phyloP scores from a whole-genome alignment of 2,113 vertebrate genomes.

The Egretta garzetta region DNA sequence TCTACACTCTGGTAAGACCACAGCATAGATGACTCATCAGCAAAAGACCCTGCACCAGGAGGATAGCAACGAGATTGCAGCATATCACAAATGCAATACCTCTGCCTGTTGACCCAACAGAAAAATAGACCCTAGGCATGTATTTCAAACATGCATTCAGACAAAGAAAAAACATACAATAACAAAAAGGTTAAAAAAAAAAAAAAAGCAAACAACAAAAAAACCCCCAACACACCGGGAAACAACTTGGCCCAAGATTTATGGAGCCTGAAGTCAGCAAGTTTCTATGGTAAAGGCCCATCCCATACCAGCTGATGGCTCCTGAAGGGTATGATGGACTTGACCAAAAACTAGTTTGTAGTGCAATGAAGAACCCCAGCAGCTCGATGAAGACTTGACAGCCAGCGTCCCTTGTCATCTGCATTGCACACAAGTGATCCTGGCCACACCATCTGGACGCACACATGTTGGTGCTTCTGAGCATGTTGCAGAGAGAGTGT shows the following conservation, averaged over 20 bases:
- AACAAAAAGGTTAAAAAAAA: neutral
- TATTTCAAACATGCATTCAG: neutral
- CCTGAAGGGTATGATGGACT: neutral
- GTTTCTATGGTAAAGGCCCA: neutral
- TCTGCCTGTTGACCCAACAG: neutral
- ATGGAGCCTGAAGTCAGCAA: neutral
- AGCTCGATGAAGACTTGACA: fast-evolving
- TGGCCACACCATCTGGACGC: neutral
- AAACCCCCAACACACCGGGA: neutral
- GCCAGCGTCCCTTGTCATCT: neutral
- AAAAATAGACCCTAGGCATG: neutral
- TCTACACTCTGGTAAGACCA: neutral
- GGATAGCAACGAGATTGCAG: neutral
- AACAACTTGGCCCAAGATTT: neutral
- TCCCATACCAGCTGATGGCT: neutral
- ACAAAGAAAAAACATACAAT: neutral
- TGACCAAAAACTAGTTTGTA: neutral
- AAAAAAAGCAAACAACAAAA: neutral
- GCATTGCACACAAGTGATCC: neutral
- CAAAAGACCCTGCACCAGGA: neutral
- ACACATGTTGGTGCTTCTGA: neutral
- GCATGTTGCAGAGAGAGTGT: fast-evolving
- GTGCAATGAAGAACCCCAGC: neutral
- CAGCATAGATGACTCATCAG: neutral
- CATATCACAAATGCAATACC: fast-evolving